Base-by-base conservation (phyloP, 2,797 vertebrate genomes). In the Siniperca scherzeri region DNA sequence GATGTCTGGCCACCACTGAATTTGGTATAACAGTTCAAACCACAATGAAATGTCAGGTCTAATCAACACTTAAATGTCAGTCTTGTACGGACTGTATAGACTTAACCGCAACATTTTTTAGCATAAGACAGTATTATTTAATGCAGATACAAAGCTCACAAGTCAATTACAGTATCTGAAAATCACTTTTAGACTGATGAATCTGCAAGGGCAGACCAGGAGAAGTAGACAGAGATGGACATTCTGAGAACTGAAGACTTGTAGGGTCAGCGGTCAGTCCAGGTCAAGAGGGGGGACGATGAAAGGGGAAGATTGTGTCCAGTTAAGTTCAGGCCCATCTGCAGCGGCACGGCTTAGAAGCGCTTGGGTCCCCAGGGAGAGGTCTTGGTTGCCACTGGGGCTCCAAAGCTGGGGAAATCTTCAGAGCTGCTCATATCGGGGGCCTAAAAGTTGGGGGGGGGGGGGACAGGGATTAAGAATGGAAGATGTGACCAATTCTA, bases 361-460 rank as follows among this genome's bases (percentile, higher is more conserved):
- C 98, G 98, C 89, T 99, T 99, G 62, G 99, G 98, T 92, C 99
- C 99, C 99, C 99, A 99, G 42, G 98, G 98, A 85, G 98, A 98
- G 83, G 98, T 93, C 90, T 95, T 96, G 91, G 98, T 94, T 74
- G 97, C 95, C 92, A 99, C 98, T 70, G 99, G 98, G 89, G 98
- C 96, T 87, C 99, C 98, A 87, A 99, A 99, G 94, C 97, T 99
- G 74, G 99, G 99, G 85, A 99, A 99, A 78, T 99, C 99, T 95
- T 99, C 99, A 73, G 98, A 98, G 94, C 98, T 99, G 95, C 97
- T 99, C 99, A 99, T 97, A 73, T 99, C 99, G 22, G 99, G 99
- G 83, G 99, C 99, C 99, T 99, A 60, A 46, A 27, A 30, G 30
- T 4, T 7, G 7, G 36, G 36, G 36, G 6, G 6, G 36, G 36